Conservation (phyloP, 2,113 vertebrate genomes). For the Ammospiza caudacuta region DNA sequence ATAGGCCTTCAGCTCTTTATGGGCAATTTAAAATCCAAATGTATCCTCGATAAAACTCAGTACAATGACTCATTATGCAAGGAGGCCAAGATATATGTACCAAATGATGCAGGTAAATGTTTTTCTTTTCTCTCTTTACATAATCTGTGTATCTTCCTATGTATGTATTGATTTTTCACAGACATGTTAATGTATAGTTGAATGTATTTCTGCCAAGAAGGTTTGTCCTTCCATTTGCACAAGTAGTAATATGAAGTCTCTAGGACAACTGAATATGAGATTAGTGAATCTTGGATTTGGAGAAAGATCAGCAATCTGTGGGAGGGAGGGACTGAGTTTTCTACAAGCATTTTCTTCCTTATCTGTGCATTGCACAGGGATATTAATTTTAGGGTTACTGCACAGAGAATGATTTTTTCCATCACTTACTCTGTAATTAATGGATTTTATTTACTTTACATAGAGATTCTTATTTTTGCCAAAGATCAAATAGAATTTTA, state of each 20-base stretch:
- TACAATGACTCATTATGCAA: conserved; percentile 22
- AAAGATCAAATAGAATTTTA: neutral
- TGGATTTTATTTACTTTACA: neutral
- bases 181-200: neutral
- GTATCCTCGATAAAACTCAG: conserved; percentile 47
- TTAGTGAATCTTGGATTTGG: neutral
- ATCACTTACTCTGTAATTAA: neutral
- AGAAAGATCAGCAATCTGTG: neutral
- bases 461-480: neutral
- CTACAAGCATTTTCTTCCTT: neutral
- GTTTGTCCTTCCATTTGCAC: neutral
- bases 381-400: neutral
- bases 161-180: neutral
- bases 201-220: neutral
- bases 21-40: conserved; percentile 90
- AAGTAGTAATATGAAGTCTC: neutral
- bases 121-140: neutral
- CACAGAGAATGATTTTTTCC: neutral
- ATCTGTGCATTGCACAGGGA: accelerated
- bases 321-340: neutral
- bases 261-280: neutral
- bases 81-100: neutral
- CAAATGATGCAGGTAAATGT: neutral
- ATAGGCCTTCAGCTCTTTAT: conserved; percentile 97
- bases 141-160: neutral